phyloP scores from a whole-genome alignment of 2,113 vertebrate species.

The Globicephala melas region DNA sequence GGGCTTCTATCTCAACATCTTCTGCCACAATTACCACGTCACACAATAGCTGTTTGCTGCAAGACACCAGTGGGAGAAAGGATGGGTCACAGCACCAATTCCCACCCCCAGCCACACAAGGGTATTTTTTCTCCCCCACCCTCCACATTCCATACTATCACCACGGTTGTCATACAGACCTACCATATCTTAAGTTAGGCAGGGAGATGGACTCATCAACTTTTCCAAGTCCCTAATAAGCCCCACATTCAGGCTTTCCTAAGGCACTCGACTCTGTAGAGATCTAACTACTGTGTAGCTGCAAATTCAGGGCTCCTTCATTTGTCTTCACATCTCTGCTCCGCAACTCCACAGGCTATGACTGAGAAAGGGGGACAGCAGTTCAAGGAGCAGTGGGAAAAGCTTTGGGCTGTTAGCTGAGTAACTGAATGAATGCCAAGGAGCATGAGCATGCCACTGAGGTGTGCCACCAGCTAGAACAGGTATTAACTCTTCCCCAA shows the following conservation, averaged over 20 bases:
- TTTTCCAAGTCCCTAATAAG: neutral
- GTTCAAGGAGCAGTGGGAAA: neutral
- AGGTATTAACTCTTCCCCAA: neutral
- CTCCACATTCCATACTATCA: neutral
- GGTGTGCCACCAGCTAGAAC: neutral
- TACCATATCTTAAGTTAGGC: neutral
- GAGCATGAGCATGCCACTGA: neutral
- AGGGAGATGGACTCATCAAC: neutral
- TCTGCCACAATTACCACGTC: slow-evolving; percentile 96
- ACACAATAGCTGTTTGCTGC: slow-evolving; percentile 93
- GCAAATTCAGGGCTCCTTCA: neutral
- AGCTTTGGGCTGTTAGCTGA: neutral
- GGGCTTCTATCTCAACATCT: slow-evolving; percentile 91
- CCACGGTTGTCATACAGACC: neutral
- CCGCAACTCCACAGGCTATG: neutral
- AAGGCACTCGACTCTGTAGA: neutral
- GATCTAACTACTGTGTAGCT: neutral
- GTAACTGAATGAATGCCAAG: neutral
- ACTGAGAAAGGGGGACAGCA: neutral
- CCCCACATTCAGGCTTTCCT: neutral
- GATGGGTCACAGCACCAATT: slow-evolving; percentile 26
- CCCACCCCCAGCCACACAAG: neutral
- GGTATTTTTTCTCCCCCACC: neutral
- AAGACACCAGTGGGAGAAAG: slow-evolving; percentile 73
- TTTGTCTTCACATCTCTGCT: neutral